A percentile compares a stretch with the other conserved stretches of the same genome.
These are phyloP conservation scores for Folsomia manolachei DNA, from an alignment of 2,888 invertebrate species.

Conservation along the genomic window DNA sequence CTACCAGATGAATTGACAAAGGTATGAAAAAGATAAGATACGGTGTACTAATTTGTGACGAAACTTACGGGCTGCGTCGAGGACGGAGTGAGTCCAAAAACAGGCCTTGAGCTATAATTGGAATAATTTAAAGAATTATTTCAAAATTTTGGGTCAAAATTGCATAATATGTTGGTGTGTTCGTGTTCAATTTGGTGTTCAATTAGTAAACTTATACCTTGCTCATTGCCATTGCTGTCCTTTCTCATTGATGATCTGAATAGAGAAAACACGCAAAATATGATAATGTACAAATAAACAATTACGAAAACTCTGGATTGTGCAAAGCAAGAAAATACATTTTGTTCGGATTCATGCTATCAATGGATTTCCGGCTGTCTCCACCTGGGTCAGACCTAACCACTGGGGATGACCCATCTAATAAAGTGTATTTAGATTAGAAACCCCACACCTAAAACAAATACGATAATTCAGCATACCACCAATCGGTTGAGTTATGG, in stretches of 20 bases:
- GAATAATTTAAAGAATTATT: too few species aligned
- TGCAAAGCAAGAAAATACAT: background rate
- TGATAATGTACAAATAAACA: background rate
- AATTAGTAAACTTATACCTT: background rate
- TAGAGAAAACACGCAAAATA: too few species aligned
- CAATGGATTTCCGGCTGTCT: background rate
- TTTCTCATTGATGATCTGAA: background rate
- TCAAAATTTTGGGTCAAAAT: too few species aligned
- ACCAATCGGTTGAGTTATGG: background rate
- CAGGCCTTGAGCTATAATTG: background rate
- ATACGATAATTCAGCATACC: background rate
- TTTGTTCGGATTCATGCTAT: background rate
- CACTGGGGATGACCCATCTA: too few species aligned
- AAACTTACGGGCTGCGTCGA: background rate
- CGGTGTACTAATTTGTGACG: too few species aligned
- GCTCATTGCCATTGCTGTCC: background rate
- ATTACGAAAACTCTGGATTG: background rate
- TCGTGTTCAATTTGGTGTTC: too few species aligned
- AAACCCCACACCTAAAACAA: too few species aligned
- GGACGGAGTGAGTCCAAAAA: background rate
- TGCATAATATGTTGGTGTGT: too few species aligned
- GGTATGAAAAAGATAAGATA: background rate
- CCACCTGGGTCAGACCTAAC: too few species aligned
- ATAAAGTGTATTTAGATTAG: too few species aligned
- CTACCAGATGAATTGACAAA: too few species aligned